These are phyloP conservation scores for Pocillopora verrucosa DNA, from an alignment of 64 coral and sea anemone genomes.

Conservation along the genomic window DNA sequence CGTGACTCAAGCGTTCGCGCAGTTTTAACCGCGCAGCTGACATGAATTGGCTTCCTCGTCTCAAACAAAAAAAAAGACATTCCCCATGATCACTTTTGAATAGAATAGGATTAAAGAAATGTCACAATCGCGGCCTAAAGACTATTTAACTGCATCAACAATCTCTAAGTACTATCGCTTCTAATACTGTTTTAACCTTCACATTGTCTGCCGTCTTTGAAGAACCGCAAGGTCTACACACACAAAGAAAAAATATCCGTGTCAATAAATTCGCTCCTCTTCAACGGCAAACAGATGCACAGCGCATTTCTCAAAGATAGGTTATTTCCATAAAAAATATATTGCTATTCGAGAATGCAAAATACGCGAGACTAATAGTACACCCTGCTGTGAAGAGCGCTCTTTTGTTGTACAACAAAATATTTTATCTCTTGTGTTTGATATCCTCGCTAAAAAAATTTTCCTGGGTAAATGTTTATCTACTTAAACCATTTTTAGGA, in stretches of 20 bases:
- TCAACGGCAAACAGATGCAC: background rate
- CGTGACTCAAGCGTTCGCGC: background rate
- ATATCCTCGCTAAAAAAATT: background rate
- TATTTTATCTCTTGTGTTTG: background rate
- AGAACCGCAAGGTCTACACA: background rate
- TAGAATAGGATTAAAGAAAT: slow-evolving; percentile 13
- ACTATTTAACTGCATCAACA: background rate
- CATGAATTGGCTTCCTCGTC: background rate
- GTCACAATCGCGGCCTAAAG: slow-evolving; percentile 10
- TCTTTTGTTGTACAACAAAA: background rate
- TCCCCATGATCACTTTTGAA: slow-evolving; percentile 5
- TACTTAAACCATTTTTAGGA: background rate
- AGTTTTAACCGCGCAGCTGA: background rate
- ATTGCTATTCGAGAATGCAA: background rate
- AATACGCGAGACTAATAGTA: background rate
- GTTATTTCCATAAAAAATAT: background rate
- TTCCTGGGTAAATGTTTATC: background rate
- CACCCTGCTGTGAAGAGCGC: slow-evolving; percentile 10
- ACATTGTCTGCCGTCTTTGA: background rate
- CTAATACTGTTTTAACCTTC: slow-evolving; percentile 3
- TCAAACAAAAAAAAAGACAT: background rate
- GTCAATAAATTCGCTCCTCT: background rate
- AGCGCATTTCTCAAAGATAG: background rate
- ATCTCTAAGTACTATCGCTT: background rate
- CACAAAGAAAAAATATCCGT: background rate